A percentile compares a stretch with the other conserved stretches of the same genome.
These are phyloP conservation scores for Enteromius viviparus DNA, from an alignment of 2,797 vertebrate genomes.

Conservation along the genomic window DNA sequence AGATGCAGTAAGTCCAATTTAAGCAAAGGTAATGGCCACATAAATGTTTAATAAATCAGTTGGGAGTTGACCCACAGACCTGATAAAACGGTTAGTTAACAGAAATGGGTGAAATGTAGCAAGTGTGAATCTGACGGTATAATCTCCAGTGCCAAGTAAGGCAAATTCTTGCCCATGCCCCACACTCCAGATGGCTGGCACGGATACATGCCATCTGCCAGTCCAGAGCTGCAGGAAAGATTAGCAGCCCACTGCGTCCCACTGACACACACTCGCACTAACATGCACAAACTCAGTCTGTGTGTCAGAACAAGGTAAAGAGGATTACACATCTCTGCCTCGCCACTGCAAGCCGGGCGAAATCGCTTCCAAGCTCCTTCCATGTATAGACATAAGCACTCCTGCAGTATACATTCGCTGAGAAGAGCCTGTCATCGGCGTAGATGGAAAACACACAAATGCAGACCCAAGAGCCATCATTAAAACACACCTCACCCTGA, in stretches of 20 bases:
- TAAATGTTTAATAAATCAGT: not conserved
- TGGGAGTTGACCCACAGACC: not conserved
- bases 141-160: constrained; percentile 71
- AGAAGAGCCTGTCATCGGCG: constrained; percentile 20
- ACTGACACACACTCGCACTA: constrained; percentile 71
- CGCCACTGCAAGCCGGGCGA: constrained; percentile 56
- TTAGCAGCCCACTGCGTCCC: constrained; percentile 75
- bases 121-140: constrained; percentile 64
- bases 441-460: constrained; percentile 33
- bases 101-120: constrained; percentile 51
- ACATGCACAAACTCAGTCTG: constrained; percentile 72
- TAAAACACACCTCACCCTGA: constrained; percentile 46
- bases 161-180: constrained; percentile 69
- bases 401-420: not conserved
- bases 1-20: not conserved
- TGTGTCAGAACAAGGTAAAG: constrained; percentile 79
- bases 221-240: constrained; percentile 65
- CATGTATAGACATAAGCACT: constrained; percentile 34
- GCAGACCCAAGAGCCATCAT: constrained; percentile 53
- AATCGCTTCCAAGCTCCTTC: constrained; percentile 33
- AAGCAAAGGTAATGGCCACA: constrained; percentile 3
- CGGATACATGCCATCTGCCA: constrained; percentile 81
- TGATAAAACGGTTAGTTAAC: constrained; percentile 31
- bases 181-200: constrained; percentile 77
- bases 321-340: constrained; percentile 80